Evolutionary conservation across 2,888 invertebrate genomes (phyloP).

Genomic region (Odontocolon sp.): DNA sequence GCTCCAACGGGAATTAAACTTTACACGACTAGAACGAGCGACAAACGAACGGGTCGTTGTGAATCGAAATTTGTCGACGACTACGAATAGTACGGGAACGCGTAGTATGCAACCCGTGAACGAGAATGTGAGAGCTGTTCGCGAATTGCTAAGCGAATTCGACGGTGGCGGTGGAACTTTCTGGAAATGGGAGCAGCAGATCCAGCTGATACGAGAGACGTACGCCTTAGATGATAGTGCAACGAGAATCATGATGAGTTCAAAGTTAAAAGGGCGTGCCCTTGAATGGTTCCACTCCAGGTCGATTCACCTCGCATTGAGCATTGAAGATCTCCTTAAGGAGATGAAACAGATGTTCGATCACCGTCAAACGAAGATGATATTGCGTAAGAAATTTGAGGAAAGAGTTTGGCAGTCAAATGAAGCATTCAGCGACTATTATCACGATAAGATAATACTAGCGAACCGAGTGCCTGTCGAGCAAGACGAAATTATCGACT

Average conservation of each 20-base stretch:
- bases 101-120: constrained; percentile 18
- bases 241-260: constrained; percentile 36
- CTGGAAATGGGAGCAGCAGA: constrained; percentile 40
- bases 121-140: constrained; percentile 41
- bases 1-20: constrained; percentile 1
- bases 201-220: constrained; percentile 34
- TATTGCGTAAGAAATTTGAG: constrained; percentile 47
- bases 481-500: constrained; percentile 50
- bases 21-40: not conserved
- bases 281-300: constrained; percentile 52
- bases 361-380: constrained; percentile 32
- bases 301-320: constrained; percentile 21
- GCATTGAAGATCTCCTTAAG: constrained; percentile 35
- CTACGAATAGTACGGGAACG: not conserved
- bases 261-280: constrained; percentile 49
- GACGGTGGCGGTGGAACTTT: constrained; percentile 41
- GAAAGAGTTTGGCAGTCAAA: constrained; percentile 43
- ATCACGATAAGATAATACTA: constrained; percentile 57
- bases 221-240: constrained; percentile 44
- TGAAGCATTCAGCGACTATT: constrained; percentile 56
- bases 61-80: not conserved
- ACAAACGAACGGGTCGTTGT: too few relatives aligned
- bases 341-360: constrained; percentile 53
- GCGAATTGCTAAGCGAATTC: constrained; percentile 47
- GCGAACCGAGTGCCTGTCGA: constrained; percentile 51